Percentiles rank a stretch among this genome's conserved stretches.
Evolutionary conservation across 2,888 invertebrate genomes (phyloP).

Genomic region (Synergus gifuensis): DNA sequence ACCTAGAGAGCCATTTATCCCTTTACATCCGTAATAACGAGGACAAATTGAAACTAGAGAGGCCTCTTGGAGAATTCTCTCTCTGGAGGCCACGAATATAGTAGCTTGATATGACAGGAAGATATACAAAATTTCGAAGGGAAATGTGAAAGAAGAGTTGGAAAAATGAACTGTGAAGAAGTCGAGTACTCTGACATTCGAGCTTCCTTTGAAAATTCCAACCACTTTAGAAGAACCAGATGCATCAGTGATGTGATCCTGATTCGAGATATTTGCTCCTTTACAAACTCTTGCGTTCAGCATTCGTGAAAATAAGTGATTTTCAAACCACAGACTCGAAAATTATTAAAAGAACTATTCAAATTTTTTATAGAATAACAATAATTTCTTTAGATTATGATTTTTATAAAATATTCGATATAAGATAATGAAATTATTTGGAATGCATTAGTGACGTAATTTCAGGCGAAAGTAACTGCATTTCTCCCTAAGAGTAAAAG

Average conservation of each 20-base stretch:
- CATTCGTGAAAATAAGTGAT: no score
- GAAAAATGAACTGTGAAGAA: not conserved
- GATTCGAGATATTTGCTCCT: no score
- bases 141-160: conserved; percentile 13
- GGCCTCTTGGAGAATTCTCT: conserved; percentile 30
- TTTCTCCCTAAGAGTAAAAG: conserved; percentile 29
- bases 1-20: conserved; percentile 35
- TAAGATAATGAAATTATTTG: not conserved
- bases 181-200: conserved; percentile 44
- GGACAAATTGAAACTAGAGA: conserved; percentile 34
- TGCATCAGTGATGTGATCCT: not conserved
- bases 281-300: no score
- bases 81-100: conserved; percentile 1
- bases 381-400: not conserved
- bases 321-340: no score
- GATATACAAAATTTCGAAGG: not conserved
- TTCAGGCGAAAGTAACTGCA: conserved; percentile 12
- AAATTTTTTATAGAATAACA: no score
- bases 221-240: not conserved
- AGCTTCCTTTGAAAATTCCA: conserved; percentile 47
- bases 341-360: no score
- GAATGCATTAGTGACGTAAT: conserved; percentile 11
- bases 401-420: not conserved
- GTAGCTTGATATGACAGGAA: not conserved
- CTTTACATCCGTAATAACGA: conserved; percentile 44